These are phyloP conservation scores for Dendrolimus punctatus DNA, from an alignment of 1,140 invertebrate genomes.

Conservation along the genomic window DNA sequence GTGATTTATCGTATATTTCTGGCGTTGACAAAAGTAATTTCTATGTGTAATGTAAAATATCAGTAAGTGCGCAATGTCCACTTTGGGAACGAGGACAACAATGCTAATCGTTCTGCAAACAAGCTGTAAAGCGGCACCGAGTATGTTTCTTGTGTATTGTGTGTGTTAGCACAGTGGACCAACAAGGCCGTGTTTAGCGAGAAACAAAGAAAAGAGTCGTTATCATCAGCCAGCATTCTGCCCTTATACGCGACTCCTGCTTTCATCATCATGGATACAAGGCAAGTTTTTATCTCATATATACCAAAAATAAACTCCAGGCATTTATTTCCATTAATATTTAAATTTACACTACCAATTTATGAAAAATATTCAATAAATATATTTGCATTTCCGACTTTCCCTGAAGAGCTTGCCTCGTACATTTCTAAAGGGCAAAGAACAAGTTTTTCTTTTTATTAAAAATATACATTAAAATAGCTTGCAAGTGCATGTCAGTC, in stretches of 20 bases:
- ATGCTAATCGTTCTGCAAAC: conserved; percentile 64
- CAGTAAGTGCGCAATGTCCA: conserved; percentile 61
- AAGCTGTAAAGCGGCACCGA: conserved; percentile 42
- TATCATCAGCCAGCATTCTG: conserved; percentile 20
- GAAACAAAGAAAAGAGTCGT: conserved; percentile 39
- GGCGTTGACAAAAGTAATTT: conserved; percentile 47
- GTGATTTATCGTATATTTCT: conserved; percentile 27
- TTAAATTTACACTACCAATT: too few relatives aligned
- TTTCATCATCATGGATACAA: conserved; percentile 42
- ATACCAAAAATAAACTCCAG: not conserved
- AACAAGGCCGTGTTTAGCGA: conserved; percentile 30
- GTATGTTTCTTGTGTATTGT: conserved; percentile 44
- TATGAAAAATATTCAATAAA: too few relatives aligned
- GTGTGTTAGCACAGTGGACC: conserved; percentile 44
- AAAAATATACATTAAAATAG: too few relatives aligned
- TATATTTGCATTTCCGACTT: too few relatives aligned
- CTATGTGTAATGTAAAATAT: conserved; percentile 51
- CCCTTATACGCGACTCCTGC: conserved; percentile 14
- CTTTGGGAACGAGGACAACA: conserved; percentile 50
- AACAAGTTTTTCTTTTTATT: too few relatives aligned
- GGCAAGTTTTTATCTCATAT: conserved; percentile 27
- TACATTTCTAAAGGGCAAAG: too few relatives aligned
- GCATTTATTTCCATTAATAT: too few relatives aligned
- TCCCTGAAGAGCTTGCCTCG: too few relatives aligned
- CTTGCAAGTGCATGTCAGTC: too few relatives aligned